These are phyloP conservation scores for Metalampra italica DNA, from an alignment of 2,888 invertebrate genomes.

Conservation along the genomic window DNA sequence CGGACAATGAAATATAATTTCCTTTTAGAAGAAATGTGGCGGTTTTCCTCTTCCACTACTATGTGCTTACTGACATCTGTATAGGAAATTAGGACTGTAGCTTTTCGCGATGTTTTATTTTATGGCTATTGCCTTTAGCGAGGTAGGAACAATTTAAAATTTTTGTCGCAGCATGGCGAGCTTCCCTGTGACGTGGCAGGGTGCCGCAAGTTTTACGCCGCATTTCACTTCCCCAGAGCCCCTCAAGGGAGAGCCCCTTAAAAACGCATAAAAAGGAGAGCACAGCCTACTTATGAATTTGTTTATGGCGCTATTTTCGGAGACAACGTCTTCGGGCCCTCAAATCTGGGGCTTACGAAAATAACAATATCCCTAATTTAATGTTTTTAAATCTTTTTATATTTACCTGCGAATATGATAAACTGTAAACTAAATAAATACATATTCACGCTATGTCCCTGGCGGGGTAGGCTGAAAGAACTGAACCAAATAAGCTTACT, in stretches of 20 bases:
- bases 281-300: slow-evolving; percentile 76
- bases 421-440: not conserved
- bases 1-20: slow-evolving; percentile 71
- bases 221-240: slow-evolving; percentile 66
- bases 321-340: slow-evolving; percentile 35
- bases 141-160: slow-evolving; percentile 11
- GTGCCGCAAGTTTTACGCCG: slow-evolving; percentile 61
- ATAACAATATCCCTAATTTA: slow-evolving; percentile 64
- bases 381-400: slow-evolving; percentile 46
- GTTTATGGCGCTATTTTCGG: slow-evolving; percentile 69
- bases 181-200: slow-evolving; percentile 54
- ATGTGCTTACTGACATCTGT: slow-evolving; percentile 6
- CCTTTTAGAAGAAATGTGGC: slow-evolving; percentile 42
- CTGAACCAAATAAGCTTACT: no score
- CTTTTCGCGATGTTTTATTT: slow-evolving; percentile 5
- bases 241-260: slow-evolving; percentile 58
- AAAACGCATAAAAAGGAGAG: slow-evolving; percentile 70
- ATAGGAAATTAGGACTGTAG: slow-evolving; percentile 9
- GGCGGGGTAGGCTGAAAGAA: no score
- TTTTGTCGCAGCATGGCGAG: slow-evolving; percentile 19
- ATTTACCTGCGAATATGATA: slow-evolving; percentile 14
- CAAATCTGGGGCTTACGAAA: slow-evolving; percentile 46
- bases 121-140: slow-evolving; percentile 3
- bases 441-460: no score
- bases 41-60: slow-evolving; percentile 1